A percentile compares a stretch with the other conserved stretches of the same genome.
These are phyloP conservation scores for Archilochus colubris DNA, from an alignment of 2,113 vertebrate species.

Conservation along the genomic window DNA sequence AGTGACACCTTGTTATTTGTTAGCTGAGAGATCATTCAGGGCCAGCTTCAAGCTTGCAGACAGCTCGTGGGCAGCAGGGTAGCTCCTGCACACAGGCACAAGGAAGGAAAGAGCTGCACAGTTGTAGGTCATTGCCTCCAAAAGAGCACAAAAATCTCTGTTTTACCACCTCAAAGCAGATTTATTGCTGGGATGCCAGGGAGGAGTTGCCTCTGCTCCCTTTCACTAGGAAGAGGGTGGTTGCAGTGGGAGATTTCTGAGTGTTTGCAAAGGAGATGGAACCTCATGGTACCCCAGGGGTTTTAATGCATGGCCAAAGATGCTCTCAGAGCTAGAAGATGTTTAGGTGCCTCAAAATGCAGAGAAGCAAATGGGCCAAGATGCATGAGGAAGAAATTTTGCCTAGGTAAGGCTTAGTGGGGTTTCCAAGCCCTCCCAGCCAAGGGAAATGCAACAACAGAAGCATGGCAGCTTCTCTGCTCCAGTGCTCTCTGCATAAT, in stretches of 20 bases:
- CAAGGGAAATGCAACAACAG: neutral
- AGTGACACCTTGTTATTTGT: conserved; percentile 33
- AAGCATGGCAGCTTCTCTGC: neutral
- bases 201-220: neutral
- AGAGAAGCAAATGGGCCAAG: neutral
- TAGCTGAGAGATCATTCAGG: neutral
- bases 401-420: neutral
- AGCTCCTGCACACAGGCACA: too few relatives aligned
- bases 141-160: neutral
- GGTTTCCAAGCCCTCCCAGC: neutral
- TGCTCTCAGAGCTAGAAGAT: neutral
- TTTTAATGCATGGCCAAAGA: neutral
- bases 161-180: neutral
- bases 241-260: neutral
- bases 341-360: neutral
- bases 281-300: neutral
- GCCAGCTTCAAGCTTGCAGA: neutral
- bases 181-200: neutral
- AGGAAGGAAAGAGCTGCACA: neutral
- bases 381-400: neutral
- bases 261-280: neutral
- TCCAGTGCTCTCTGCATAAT: neutral
- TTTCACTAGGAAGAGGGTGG: neutral
- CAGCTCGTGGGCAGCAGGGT: neutral
- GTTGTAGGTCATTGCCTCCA: neutral